phyloP scores from a whole-genome alignment of 2,888 invertebrate genomes.

The Brachyptera risi region DNA sequence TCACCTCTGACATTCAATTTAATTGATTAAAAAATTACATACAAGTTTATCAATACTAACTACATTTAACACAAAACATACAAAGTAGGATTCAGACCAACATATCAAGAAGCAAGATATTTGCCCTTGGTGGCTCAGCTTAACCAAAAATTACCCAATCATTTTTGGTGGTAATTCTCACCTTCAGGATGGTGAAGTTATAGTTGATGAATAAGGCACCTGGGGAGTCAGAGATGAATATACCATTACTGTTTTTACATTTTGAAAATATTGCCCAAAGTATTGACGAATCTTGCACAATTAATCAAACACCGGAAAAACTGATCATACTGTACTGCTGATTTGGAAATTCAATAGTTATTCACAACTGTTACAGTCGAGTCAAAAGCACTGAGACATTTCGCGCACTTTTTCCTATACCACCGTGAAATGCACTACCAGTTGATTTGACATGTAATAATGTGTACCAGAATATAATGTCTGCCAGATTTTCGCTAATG shows the following conservation, averaged over 20 bases:
- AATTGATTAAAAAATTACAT: neutral
- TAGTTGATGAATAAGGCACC: slow-evolving; percentile 33
- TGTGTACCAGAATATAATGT: no score
- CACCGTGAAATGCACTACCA: neutral
- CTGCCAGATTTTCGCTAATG: neutral
- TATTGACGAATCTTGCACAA: neutral
- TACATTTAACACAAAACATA: neutral
- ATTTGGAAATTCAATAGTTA: slow-evolving; percentile 10
- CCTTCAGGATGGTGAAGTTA: no score
- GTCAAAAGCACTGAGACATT: slow-evolving; percentile 24
- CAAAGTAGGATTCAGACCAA: no score
- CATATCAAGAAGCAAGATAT: no score
- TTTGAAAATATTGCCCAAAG: no score
- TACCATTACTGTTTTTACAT: slow-evolving; percentile 19
- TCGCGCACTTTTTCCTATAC: no score
- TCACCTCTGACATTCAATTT: slow-evolving; percentile 29
- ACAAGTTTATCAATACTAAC: neutral
- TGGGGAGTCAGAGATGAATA: slow-evolving; percentile 32
- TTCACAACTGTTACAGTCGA: slow-evolving; percentile 22
- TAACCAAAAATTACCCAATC: no score
- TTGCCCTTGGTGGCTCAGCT: no score
- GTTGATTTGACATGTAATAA: no score
- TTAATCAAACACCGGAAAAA: neutral
- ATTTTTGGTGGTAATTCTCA: no score
- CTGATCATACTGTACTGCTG: neutral